Evolutionary conservation across 1,140 invertebrate species (phyloP).

Genomic region (Diploscapter pachys): DNA sequence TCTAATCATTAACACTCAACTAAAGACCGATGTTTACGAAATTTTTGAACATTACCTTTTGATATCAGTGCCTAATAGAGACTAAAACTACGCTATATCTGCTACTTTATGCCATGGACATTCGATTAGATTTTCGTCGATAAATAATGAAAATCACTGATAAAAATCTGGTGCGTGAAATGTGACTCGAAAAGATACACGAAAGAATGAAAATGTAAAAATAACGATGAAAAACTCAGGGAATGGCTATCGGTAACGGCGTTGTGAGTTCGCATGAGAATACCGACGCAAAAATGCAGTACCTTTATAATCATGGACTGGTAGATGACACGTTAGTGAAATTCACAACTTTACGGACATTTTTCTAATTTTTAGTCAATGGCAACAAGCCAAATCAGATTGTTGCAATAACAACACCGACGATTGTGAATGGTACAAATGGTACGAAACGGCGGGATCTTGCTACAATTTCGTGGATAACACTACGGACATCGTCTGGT

Average conservation of each 20-base stretch:
- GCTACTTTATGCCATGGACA: no score
- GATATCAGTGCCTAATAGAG: no score
- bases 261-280: constrained; percentile 57
- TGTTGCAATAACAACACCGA: not conserved
- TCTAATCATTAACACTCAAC: no score
- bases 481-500: constrained; percentile 59
- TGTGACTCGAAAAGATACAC: no score
- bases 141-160: no score
- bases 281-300: constrained; percentile 57
- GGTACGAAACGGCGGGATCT: constrained; percentile 40
- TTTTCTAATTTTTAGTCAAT: not conserved
- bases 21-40: no score
- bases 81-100: no score
- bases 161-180: no score
- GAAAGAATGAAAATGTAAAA: no score
- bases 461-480: constrained; percentile 52
- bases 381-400: not conserved
- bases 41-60: no score
- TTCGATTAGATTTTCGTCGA: no score
- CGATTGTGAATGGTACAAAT: no score
- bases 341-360: not conserved
- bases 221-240: constrained; percentile 2
- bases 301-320: constrained; percentile 56
- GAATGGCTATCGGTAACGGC: constrained; percentile 58
- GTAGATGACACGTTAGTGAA: constrained; percentile 58